Base-by-base conservation (phyloP, 2,888 invertebrate species). In the Furcula furcula region DNA sequence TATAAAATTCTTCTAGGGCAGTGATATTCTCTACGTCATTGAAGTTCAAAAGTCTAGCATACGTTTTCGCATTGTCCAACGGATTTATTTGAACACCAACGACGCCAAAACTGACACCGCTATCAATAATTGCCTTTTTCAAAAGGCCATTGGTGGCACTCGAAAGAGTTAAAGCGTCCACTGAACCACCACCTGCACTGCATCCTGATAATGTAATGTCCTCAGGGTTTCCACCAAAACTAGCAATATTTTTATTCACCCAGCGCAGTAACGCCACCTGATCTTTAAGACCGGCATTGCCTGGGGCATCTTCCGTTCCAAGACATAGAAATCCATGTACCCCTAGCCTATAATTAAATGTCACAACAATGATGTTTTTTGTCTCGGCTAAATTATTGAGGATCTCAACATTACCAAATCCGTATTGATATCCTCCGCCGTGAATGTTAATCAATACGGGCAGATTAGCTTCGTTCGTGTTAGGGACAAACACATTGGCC, bases 371-470 rank as follows among this genome's bases (percentile, higher is more conserved):
- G 0, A 77, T 31, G 48, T 75, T 42, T 18, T 69, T 57, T 1
- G 45, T 51, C 2, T 40, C 36, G 0, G 63, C 56, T 7, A 79
- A 35, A 32, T 65, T 65, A 16, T 48, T 64, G 2, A 59, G 61
- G 19, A 55, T 48, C 0, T 57, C 5, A 16, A 34, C 42, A 36
- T 71, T 56, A 0, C 82, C 77, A 20, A 36, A 62, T 2, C 85
- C 87, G 1, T 63, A 23, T 47, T 75, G 59, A 36, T 69, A 87
- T 2, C 66, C 82, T 5, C 88, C 89, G 9, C 86, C 86, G 29
- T 89, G 89, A 1, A 89, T 58, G 27, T 67, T 57, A 6, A 88
- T 76, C 15, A 87, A 41, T 0, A 89, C 89, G 2, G 88, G 76
- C 2, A 76, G 39, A 12, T 66, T 58, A 2, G 31, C 53, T 16